Evolutionary conservation across 2,797 vertebrate genomes (phyloP), one percentile per base, ranked within the genome.

Genomic region (Acipenser oxyrinchus): DNA sequence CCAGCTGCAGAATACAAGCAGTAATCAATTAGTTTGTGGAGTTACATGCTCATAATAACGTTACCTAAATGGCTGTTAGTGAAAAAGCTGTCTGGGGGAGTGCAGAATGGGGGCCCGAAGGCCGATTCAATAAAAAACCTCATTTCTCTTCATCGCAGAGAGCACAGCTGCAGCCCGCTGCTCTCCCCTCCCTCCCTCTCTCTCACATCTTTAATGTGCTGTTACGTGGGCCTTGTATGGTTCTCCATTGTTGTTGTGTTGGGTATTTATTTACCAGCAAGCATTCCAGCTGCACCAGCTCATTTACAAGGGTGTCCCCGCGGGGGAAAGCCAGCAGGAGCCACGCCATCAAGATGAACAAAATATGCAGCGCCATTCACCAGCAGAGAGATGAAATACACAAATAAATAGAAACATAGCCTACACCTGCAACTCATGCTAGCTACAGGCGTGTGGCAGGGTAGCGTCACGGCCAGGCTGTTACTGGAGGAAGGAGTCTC

Each of bases 271-370:
- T 37, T 74, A 23, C 59, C 74, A 11, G 59, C 37, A 48, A 8
- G 6, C 72, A 67, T 49, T 66, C 73, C 75, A 75, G 73, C 69
- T 71, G 75, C 77, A 76, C 75, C 75, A 73, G 75, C 70, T 70
- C 23, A 3, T 37, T 37, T 37, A 37, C 23, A 37, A 37, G 23
- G 23, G 23, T 4, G 23, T 37, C 23, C 23, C 23, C 2, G 23
- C 23, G 23, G 23, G 23, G 4, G 15, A 37, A 37, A 3, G 23
- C 23, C 23, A 37, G 4, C 23, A 37, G 23, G 23, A 37, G 23
- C 23, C 23, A 37, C 23, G 4, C 23, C 2, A 37, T 37, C 23
- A 37, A 37, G 23, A 37, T 37, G 23, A 37, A 37, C 23, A 37
- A 37, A 37, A 37, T 37, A 37, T 37, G 23, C 23, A 37, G 23